A percentile compares a stretch with the other conserved stretches of the same genome.
Conservation (phyloP, 2,797 vertebrate species). For the Heterohyrax brucei region DNA sequence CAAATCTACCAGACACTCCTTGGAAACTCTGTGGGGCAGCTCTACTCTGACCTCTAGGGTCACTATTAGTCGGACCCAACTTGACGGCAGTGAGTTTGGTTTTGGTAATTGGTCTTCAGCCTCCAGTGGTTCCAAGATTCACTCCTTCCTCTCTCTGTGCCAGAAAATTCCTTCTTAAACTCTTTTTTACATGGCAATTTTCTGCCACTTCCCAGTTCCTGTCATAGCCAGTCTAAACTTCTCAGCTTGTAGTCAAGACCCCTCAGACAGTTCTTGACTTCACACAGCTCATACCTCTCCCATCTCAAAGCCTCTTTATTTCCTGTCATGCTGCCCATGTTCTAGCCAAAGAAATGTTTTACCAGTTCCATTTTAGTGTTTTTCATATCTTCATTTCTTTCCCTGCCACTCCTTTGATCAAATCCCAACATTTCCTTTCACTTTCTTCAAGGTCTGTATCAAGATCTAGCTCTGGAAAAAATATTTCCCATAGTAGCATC, state of each 20-base stretch:
- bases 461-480: conserved; percentile 27
- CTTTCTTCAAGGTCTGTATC: background rate
- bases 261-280: background rate
- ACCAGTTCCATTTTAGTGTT: background rate
- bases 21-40: no score
- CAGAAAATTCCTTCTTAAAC: conserved; percentile 14
- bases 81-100: no score
- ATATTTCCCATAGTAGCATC: background rate
- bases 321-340: background rate
- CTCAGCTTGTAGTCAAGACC: background rate
- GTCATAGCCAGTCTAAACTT: background rate
- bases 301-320: background rate
- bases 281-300: background rate
- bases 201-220: background rate
- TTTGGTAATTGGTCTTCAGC: background rate
- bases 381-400: background rate
- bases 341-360: background rate
- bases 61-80: no score
- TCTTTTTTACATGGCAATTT: background rate
- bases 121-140: background rate
- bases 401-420: background rate
- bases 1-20: no score
- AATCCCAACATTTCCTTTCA: background rate
- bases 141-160: background rate
- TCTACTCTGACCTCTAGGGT: no score